Evolutionary conservation across 2,888 invertebrate species (phyloP), one percentile per base, ranked within the genome.

Genomic region (Anarsia innoxiella): DNA sequence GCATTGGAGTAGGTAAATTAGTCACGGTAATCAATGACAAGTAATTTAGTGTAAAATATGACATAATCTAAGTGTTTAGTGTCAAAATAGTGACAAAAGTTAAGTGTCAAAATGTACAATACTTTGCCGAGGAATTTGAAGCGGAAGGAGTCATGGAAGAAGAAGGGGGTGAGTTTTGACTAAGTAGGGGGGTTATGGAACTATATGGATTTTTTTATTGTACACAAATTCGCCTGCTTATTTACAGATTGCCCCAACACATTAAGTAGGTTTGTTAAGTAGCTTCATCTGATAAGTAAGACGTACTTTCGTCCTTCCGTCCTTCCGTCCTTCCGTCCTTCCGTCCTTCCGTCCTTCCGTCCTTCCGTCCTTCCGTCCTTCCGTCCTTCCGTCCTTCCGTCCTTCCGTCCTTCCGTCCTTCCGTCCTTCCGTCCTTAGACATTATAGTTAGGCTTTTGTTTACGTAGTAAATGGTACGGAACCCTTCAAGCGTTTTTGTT

Each of bases 71-170:
- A 19, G 19, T 19, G 19, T 19, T 19, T 5, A 19, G 23, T 33
- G 23, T 23, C 19, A 19, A 32, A 32, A 32, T 12, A 19, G 6
- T 23, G 3, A 31, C 14, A 15, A 37, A n/a, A 2, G 14, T 2
- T 13, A 6, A 6, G 11, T 26, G 26, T 26, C 23, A 11, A 19
- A 35, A 15, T 15, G 46, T 70, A 65, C 40, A 67, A 64, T 46
- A 80, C 66, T 38, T 37, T 79, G 45, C 83, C 83, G 11, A 56
- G 77, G 32, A 61, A 56, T 4, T 42, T 83, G 29, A 62, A 55
- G 39, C 53, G 83, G 25, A 74, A 60, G 49, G 80, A 83, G 33
- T 79, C 82, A 16, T 84, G 83, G 84, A 47, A 67, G 25, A 73
- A 58, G 39, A 77, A 71, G 44, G 72, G 75, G 72, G 83, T 83